Evolutionary conservation across 2,888 invertebrate species (phyloP), one percentile per base, ranked within the genome.

Genomic region (Stenodera caucasica): DNA sequence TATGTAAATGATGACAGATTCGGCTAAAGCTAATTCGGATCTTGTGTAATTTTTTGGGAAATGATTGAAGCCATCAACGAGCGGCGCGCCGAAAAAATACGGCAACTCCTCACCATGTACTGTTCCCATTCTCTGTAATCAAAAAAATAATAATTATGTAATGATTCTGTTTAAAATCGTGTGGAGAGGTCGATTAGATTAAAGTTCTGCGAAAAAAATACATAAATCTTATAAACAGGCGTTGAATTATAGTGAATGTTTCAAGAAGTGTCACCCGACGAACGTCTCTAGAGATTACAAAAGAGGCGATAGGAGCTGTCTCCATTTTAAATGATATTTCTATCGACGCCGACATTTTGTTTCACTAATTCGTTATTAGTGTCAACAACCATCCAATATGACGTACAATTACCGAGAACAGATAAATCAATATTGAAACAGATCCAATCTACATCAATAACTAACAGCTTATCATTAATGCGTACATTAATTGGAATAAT

Each of bases 21-120:
- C 95, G 0, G 94, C 90, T 59, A 96, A 82, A 0, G 91, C 90
- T 58, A 91, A 85, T 82, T 96, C 96, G 21, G 91, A 88, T 80
- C 90, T 90, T 9, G 95, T 92, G 81, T 93, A 96, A 83, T 95
- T 95, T 75, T 86, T 89, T 2, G 91, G 91, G 74, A 95, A 94
- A 81, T 92, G 92, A 68, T 86, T 90, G 77, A 85, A 86, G 3
- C 91, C 91, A 66, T 92, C 92, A 9, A 92, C 91, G 51, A 96
- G 82, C 3, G 96, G 95, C 9, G 95, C 95, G 33, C 96, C 96
- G 74, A 96, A 94, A 67, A 96, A 85, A 78, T 94, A 96, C 0
- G 94, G 91, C 64, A 96, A 82, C 74, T 96, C 96, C 80, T 96
- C 96, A 0, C 95, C 95, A 75, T 95, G 94, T 2, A 94, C 93